Conservation (phyloP, 30 jellyfish, hydroid and myxozoan species). For the Catostylus mosaicus region DNA sequence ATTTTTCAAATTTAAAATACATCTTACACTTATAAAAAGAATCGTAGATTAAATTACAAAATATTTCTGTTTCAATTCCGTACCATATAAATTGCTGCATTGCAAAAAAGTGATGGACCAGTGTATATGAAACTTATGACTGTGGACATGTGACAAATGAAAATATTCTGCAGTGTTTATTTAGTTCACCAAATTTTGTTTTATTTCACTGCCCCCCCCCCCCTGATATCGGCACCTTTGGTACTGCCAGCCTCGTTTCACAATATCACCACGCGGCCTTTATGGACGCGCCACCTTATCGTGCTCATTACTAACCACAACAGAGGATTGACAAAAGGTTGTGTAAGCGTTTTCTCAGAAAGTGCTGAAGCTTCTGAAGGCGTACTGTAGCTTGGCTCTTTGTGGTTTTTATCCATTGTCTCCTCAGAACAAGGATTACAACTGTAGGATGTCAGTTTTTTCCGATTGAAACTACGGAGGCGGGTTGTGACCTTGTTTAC, state of each 20-base stretch:
- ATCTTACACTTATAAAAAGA: too few species aligned
- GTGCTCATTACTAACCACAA: too few species aligned
- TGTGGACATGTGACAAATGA: too few species aligned
- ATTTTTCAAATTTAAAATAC: too few species aligned
- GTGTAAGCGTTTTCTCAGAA: neutral
- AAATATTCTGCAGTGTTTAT: too few species aligned
- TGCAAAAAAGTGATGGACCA: too few species aligned
- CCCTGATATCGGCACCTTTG: neutral
- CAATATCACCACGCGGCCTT: too few species aligned
- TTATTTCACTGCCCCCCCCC: neutral
- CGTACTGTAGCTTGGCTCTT: neutral
- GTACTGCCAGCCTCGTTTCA: neutral
- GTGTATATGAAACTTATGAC: too few species aligned
- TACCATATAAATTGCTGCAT: too few species aligned
- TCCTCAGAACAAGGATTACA: neutral
- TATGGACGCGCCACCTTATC: neutral
- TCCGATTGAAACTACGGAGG: neutral
- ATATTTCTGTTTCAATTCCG: too few species aligned
- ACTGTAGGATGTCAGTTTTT: neutral
- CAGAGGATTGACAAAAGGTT: neutral
- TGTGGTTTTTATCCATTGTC: neutral
- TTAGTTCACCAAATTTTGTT: too few species aligned
- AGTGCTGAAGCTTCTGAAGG: neutral
- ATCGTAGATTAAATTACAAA: too few species aligned
- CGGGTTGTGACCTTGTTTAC: neutral